Conservation (phyloP, 2,113 vertebrate species). For the Myrmecophaga tridactyla region DNA sequence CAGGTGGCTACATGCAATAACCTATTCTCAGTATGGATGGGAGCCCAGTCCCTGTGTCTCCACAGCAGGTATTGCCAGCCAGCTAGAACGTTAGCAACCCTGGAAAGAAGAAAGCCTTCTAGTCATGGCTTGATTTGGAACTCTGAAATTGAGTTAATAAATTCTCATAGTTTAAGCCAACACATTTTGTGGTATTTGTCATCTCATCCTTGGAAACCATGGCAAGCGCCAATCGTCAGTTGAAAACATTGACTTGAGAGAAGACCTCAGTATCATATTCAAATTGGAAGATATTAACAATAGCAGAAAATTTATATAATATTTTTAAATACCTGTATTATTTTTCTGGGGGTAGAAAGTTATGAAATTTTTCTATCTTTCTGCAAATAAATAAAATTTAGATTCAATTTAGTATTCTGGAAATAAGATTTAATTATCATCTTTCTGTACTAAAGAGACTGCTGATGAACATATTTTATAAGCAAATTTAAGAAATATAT, state of each 20-base stretch:
- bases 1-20: no score
- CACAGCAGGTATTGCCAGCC: no score
- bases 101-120: no score
- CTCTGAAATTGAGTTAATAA: no score
- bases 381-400: not conserved
- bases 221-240: fast-evolving
- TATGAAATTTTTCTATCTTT: not conserved
- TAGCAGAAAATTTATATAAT: not conserved
- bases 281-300: not conserved
- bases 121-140: no score
- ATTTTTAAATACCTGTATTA: not conserved
- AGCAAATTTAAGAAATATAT: not conserved
- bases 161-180: no score
- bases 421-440: not conserved
- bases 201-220: no score
- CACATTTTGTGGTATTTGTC: no score
- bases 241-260: not conserved
- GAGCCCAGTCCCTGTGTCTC: no score
- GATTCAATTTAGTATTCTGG: not conserved
- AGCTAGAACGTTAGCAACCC: no score
- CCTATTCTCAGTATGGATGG: no score
- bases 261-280: not conserved
- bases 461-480: not conserved
- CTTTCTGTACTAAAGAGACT: not conserved
- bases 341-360: not conserved